phyloP scores from a whole-genome alignment of 2,113 vertebrate genomes.

The Mugil cephalus region DNA sequence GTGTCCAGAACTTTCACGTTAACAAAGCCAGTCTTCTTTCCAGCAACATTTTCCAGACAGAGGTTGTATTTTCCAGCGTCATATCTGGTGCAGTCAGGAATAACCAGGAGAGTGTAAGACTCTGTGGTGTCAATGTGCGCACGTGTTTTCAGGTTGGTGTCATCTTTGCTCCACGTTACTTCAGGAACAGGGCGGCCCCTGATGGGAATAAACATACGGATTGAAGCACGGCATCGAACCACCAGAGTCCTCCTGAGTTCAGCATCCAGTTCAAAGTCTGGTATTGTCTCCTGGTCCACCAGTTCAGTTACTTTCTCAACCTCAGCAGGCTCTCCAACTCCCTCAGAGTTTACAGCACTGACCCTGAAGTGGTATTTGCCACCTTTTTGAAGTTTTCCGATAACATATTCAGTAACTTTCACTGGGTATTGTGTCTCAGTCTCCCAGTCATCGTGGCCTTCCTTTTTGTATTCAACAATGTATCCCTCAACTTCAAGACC shows the following conservation, averaged over 20 bases:
- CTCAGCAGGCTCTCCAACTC: conserved; percentile 91
- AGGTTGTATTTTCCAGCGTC: conserved; percentile 97
- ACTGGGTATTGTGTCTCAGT: conserved; percentile 90
- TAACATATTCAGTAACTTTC: conserved; percentile 92
- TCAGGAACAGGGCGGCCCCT: conserved; percentile 95
- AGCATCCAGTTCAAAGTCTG: conserved; percentile 98
- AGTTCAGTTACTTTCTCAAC: conserved; percentile 92
- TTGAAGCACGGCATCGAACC: conserved; percentile 92
- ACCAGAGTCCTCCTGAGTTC: conserved; percentile 96
- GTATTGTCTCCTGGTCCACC: conserved; percentile 89
- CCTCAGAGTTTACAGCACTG: conserved; percentile 93
- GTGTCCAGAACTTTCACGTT: conserved; percentile 97
- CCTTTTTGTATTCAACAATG: conserved; percentile 95
- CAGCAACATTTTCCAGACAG: conserved; percentile 95
- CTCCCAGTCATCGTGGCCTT: conserved; percentile 94
- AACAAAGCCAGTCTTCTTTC: conserved; percentile 97
- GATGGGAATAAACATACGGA: conserved; percentile 96
- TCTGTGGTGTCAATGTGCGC: conserved; percentile 96
- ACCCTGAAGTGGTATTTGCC: conserved; percentile 97
- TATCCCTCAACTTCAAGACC: conserved; percentile 96
- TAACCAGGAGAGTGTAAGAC: conserved; percentile 94
- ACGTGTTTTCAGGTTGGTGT: conserved; percentile 89
- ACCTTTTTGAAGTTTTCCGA: conserved; percentile 92
- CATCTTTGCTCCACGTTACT: conserved; percentile 96
- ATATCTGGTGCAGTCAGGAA: conserved; percentile 95